phyloP scores from a whole-genome alignment of 2,888 invertebrate genomes.

The Ennomos fuscantarius region DNA sequence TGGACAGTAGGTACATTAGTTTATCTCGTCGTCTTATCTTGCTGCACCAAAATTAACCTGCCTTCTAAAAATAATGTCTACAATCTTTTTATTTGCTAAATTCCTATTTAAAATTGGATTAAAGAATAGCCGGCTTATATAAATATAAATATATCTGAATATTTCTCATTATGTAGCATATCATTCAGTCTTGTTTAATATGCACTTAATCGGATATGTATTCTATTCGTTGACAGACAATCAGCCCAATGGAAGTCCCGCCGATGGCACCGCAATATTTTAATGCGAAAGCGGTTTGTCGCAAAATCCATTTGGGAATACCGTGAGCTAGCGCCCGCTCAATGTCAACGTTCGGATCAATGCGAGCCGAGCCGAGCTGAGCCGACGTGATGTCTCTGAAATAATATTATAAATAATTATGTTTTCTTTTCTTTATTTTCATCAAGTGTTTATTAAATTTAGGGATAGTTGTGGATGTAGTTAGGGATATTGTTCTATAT shows the following conservation, averaged over 20 bases:
- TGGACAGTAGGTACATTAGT: too few relatives aligned
- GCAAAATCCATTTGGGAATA: conserved; percentile 69
- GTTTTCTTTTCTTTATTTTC: conserved; percentile 27
- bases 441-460: not conserved
- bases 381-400: conserved; percentile 37
- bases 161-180: too few relatives aligned
- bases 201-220: not conserved
- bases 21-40: too few relatives aligned
- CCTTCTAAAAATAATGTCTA: too few relatives aligned
- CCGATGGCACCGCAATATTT: conserved; percentile 59
- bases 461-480: too few relatives aligned
- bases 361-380: conserved; percentile 61
- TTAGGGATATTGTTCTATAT: too few relatives aligned
- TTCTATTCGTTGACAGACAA: conserved; percentile 13
- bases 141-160: too few relatives aligned
- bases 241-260: conserved; percentile 34
- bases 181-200: too few relatives aligned
- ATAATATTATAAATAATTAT: not conserved
- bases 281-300: conserved; percentile 66
- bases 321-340: conserved; percentile 55
- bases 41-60: too few relatives aligned
- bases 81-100: too few relatives aligned
- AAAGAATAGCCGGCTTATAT: too few relatives aligned
- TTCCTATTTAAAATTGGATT: too few relatives aligned
- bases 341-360: conserved; percentile 60